These are phyloP conservation scores for Nematopogon swammerdamellus DNA, from an alignment of 2,888 invertebrate genomes.

Conservation along the genomic window DNA sequence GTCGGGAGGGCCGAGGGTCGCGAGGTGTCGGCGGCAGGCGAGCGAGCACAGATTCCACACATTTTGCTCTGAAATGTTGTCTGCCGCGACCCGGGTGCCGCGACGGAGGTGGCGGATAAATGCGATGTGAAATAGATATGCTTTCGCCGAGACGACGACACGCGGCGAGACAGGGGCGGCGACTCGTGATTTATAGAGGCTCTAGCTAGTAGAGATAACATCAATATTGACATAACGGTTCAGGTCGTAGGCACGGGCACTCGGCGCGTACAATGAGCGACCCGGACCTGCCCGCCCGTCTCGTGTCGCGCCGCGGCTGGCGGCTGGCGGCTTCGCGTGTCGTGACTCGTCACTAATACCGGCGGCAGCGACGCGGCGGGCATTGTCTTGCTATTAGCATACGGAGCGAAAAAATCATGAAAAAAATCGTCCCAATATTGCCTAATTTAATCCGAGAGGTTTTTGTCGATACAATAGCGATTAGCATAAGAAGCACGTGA, in stretches of 20 bases:
- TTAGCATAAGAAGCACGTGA: background rate
- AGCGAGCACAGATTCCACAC: background rate
- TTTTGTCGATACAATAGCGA: background rate
- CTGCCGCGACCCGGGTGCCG: background rate
- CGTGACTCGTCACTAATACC: background rate
- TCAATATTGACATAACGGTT: constrained; percentile 9
- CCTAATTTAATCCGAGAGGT: background rate
- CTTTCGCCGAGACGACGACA: background rate
- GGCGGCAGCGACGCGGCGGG: too few relatives aligned
- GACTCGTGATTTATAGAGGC: background rate
- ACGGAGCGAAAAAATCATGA: background rate
- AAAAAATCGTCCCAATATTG: background rate
- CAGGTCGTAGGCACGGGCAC: constrained; percentile 6
- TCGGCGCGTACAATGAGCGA: too few relatives aligned
- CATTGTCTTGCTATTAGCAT: background rate
- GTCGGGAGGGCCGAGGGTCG: too few relatives aligned
- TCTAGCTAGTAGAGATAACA: background rate
- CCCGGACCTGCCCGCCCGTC: background rate
- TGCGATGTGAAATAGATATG: background rate
- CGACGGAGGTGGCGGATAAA: background rate
- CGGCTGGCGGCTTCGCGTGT: too few relatives aligned
- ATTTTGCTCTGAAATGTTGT: background rate
- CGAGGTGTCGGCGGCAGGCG: background rate
- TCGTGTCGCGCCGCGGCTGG: background rate
- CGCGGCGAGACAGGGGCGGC: too few relatives aligned